Percentiles rank a stretch among this genome's conserved stretches.
These are phyloP conservation scores for Gracilinanus agilis DNA, from an alignment of 2,113 vertebrate genomes.

Conservation along the genomic window DNA sequence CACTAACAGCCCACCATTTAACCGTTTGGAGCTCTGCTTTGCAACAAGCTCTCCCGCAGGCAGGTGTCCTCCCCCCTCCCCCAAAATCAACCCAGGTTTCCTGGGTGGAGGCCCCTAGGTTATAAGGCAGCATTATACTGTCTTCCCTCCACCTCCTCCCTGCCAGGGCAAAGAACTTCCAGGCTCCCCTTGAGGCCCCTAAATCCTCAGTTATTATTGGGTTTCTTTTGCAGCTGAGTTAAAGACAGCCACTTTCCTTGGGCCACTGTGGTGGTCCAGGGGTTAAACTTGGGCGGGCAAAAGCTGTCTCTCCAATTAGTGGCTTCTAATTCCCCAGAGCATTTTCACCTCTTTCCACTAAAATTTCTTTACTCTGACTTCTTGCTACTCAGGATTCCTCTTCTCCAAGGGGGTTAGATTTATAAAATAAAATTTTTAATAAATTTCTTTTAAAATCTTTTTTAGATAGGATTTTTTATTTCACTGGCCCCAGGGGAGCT, in stretches of 20 bases:
- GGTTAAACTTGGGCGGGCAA: not conserved
- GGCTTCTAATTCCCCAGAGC: not conserved
- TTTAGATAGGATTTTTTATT: not conserved
- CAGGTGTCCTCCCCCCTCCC: not conserved
- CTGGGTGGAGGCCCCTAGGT: not conserved
- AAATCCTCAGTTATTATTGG: not conserved
- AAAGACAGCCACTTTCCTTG: not conserved
- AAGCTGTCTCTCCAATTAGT: not conserved
- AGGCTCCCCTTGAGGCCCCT: not conserved
- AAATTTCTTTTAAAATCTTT: not conserved
- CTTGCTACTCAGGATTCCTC: not conserved
- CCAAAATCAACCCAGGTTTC: not conserved
- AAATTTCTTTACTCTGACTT: not conserved
- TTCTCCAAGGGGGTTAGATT: not conserved
- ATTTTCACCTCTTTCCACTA: not conserved
- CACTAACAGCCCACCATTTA: conserved; percentile 54
- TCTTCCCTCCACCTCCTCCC: not conserved
- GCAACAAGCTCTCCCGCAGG: not conserved
- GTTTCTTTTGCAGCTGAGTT: not conserved
- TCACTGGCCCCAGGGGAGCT: not conserved
- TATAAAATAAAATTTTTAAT: not conserved
- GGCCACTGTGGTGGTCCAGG: not conserved
- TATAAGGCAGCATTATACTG: not conserved
- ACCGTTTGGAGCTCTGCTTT: conserved; percentile 59
- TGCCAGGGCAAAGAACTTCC: not conserved